Conservation (phyloP, 2,113 vertebrate species). For the Megaleporinus macrocephalus region DNA sequence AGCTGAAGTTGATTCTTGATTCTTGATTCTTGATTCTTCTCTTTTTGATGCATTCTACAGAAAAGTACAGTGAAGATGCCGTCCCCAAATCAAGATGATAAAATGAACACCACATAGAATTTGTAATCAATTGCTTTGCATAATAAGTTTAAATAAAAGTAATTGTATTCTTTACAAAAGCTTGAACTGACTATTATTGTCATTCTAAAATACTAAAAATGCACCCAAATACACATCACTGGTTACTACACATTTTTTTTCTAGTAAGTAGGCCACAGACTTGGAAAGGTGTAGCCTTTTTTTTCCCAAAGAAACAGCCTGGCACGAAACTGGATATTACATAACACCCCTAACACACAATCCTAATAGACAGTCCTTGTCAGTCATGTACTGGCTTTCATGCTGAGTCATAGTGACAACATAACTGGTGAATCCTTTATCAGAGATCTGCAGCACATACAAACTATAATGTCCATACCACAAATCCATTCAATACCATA, state of each 20-base stretch:
- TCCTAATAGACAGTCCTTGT: background rate
- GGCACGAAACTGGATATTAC: background rate
- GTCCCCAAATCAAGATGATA: too few relatives aligned
- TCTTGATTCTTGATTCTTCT: too few relatives aligned
- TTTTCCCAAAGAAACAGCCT: background rate
- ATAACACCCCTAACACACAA: background rate
- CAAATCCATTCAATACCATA: too few relatives aligned
- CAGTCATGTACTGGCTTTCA: background rate
- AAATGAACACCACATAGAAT: too few relatives aligned
- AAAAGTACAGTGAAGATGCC: too few relatives aligned
- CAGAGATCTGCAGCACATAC: background rate
- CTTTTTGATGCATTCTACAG: too few relatives aligned
- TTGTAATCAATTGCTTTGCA: too few relatives aligned
- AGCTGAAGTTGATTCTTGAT: too few relatives aligned
- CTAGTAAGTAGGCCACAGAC: background rate
- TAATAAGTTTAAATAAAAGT: too few relatives aligned
- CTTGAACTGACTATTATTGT: background rate
- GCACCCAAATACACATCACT: too few relatives aligned
- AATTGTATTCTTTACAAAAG: too few relatives aligned
- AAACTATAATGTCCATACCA: too few relatives aligned
- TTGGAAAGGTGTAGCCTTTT: background rate
- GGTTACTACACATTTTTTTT: background rate
- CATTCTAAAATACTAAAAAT: background rate
- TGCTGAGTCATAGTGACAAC: constrained; percentile 26
- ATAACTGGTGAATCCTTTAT: background rate